Evolutionary conservation across 2,888 invertebrate species (phyloP).

Genomic region (Argyresthia albistria): DNA sequence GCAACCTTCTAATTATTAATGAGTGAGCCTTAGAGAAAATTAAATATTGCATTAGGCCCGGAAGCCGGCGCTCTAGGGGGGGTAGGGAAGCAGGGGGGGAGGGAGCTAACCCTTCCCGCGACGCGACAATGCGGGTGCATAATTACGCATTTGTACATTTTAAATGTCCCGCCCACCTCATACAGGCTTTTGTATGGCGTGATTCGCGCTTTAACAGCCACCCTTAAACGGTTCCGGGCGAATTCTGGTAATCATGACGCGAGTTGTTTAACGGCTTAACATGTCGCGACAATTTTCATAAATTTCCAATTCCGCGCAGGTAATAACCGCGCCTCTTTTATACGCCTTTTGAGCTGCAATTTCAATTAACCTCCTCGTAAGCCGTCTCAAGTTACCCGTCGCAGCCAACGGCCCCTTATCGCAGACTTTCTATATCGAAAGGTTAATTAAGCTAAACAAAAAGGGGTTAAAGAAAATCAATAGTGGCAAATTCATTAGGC

Average conservation of each 20-base stretch:
- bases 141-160: slow-evolving; percentile 73
- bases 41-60: slow-evolving; percentile 73
- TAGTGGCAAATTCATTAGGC: slow-evolving; percentile 71
- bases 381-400: slow-evolving; percentile 5
- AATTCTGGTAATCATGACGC: slow-evolving; percentile 52
- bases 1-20: slow-evolving; percentile 69
- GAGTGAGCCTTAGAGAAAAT: slow-evolving; percentile 72
- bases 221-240: slow-evolving; percentile 54
- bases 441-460: slow-evolving; percentile 72
- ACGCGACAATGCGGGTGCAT: slow-evolving; percentile 71
- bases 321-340: background rate
- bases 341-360: background rate
- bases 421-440: slow-evolving; percentile 52
- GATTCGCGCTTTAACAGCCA: slow-evolving; percentile 57
- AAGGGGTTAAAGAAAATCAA: slow-evolving; percentile 72
- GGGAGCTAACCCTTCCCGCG: slow-evolving; percentile 48
- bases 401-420: slow-evolving; percentile 20
- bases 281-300: slow-evolving; percentile 40
- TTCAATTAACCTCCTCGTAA: background rate
- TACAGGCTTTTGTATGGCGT: slow-evolving; percentile 66
- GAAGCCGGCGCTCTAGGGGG: slow-evolving; percentile 55
- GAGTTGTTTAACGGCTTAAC: slow-evolving; percentile 44
- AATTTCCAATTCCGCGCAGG: slow-evolving; percentile 12
- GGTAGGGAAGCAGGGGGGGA: slow-evolving; percentile 28
- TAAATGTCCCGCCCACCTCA: slow-evolving; percentile 68